phyloP scores from a whole-genome alignment of 2,113 vertebrate species.

The Entelurus aequoreus region DNA sequence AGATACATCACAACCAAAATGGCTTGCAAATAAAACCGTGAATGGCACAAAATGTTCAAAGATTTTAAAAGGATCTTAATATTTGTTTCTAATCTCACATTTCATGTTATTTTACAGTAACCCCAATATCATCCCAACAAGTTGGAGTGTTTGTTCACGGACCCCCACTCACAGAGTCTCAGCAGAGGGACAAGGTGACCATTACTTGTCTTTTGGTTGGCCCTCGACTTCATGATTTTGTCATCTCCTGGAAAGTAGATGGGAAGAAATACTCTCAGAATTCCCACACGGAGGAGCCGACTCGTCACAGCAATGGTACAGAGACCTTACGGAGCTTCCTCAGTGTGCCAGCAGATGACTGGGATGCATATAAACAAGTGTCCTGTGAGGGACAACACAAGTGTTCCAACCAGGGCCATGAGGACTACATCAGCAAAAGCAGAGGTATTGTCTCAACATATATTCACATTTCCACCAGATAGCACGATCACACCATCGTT shows the following conservation, averaged over 20 bases:
- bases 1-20: background rate
- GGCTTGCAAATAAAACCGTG: background rate
- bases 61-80: background rate
- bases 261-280: fast-evolving
- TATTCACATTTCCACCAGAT: no score
- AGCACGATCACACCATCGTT: no score
- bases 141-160: conserved; percentile 46
- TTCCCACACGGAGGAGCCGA: background rate
- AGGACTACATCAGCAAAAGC: conserved; percentile 46
- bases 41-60: background rate
- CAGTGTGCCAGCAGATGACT: conserved; percentile 22
- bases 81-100: background rate
- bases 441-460: conserved; percentile 26
- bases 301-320: conserved; percentile 52
- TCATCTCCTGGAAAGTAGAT: conserved; percentile 55
- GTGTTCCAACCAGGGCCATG: conserved; percentile 29
- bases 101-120: conserved; percentile 34
- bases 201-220: conserved; percentile 61
- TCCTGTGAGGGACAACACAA: conserved; percentile 57
- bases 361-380: conserved; percentile 41
- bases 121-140: conserved; percentile 29
- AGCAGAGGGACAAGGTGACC: conserved; percentile 8
- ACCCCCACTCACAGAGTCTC: conserved; percentile 21
- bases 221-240: conserved; percentile 33
- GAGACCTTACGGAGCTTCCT: conserved; percentile 48